These are phyloP conservation scores for Brachionus rubens DNA, from an alignment of 1,140 invertebrate species.

Conservation along the genomic window DNA sequence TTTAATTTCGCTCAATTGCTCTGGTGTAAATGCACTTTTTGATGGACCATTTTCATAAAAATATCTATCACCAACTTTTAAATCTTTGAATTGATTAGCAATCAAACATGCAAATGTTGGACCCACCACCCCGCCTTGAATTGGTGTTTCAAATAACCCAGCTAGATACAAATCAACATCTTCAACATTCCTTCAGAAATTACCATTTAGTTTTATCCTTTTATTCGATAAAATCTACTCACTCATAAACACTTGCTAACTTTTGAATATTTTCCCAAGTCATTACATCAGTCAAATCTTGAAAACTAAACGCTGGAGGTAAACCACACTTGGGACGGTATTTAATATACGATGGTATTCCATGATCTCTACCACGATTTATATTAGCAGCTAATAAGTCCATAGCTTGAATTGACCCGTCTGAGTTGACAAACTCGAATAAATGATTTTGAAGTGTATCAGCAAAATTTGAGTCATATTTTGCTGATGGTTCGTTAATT, in stretches of 20 bases:
- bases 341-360: conserved; percentile 79
- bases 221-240: not conserved
- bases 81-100: conserved; percentile 83
- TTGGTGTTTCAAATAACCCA: conserved; percentile 77
- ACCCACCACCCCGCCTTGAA: conserved; percentile 80
- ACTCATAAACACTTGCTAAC: not conserved
- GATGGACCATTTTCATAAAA: conserved; percentile 73
- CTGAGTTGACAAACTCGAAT: not conserved
- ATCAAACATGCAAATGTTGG: conserved; percentile 94
- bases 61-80: conserved; percentile 85
- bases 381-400: conserved; percentile 95
- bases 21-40: not conserved
- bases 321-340: conserved; percentile 75
- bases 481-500: not conserved
- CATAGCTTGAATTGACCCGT: conserved; percentile 57
- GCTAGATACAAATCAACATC: conserved; percentile 22
- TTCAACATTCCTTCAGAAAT: conserved; percentile 8
- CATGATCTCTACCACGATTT: conserved; percentile 88
- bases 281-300: conserved; percentile 32
- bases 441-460: conserved; percentile 37
- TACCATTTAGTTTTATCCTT: too few relatives aligned
- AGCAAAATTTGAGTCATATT: conserved; percentile 7
- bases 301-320: not conserved
- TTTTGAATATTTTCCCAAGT: not conserved
- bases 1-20: conserved; percentile 7